Evolutionary conservation across 2,888 invertebrate species (phyloP), one percentile per base, ranked within the genome.

Genomic region (Rhimphoctona megacephalus): DNA sequence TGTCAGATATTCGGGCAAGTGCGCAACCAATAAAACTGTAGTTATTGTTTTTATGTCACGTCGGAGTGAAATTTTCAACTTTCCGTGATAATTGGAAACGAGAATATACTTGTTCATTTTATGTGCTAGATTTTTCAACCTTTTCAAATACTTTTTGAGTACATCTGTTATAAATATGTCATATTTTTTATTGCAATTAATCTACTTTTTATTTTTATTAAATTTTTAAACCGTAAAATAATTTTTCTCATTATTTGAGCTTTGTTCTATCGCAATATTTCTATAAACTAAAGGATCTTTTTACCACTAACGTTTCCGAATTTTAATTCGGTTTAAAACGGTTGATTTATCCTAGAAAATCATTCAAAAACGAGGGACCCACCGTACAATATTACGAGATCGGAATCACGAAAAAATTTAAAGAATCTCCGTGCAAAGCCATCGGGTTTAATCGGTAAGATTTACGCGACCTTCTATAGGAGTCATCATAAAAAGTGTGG

Each of bases 1-100:
- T n/a, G 52, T 19, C 17, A 61, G 9, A 70, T 57, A 79, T 74
- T 61, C 33, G 61, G 85, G 78, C 81, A 85, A 85, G 81, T 85
- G 67, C 17, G 22, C 46, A n/a, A 0, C 8, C 5, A 30, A 33
- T 3, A 8, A 17, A 30, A 17, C 17, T 6, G 22, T 43, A 22
- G n/a, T 14, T 3, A 30, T 30, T 61, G 17, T 30, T 61, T 17
- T 30, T 11, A 30, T 30, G 2, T 33, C 17, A 30, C 30, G 17
- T 17, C 0, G 3, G 30, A 61, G 17, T 30, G 5, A 0, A 61
- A 30, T 14, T 61, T 9, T 14, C 11, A 61, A 17, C 30, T 30
- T 14, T 61, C 11, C 17, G 4, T 61, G 30, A 61, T 14, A 17
- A 61, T 61, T 25, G 30, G 11, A 61, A 61, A 30, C 17, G 17